Evolutionary conservation across 2,797 vertebrate species (phyloP).

Genomic region (Pitangus sulphuratus): DNA sequence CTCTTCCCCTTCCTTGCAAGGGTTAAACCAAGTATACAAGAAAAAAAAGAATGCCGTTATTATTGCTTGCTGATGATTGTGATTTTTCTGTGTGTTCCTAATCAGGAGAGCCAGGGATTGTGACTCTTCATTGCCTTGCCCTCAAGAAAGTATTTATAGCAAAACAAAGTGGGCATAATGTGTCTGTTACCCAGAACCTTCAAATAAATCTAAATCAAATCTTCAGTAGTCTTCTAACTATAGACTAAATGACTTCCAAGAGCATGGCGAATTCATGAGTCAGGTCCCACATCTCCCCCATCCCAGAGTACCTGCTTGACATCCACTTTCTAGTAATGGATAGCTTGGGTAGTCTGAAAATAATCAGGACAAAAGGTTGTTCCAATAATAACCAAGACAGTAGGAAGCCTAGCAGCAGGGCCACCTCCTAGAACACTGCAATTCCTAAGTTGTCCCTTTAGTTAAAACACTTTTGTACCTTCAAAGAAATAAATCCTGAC

Average conservation of each 20-base stretch:
- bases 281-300: background rate
- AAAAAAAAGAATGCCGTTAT: background rate
- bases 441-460: background rate
- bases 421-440: background rate
- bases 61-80: background rate
- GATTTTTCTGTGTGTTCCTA: background rate
- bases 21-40: background rate
- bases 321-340: background rate
- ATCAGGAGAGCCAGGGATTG: background rate
- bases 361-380: background rate
- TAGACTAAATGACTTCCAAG: background rate
- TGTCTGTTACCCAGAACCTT: background rate
- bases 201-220: background rate
- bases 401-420: background rate
- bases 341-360: background rate
- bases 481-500: background rate
- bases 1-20: accelerated
- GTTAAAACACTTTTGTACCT: background rate
- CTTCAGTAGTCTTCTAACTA: background rate
- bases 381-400: background rate
- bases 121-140: background rate
- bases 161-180: background rate
- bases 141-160: background rate
- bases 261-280: background rate
- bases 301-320: background rate